Conservation (phyloP, 2,888 invertebrate species). For the Meganola albula region DNA sequence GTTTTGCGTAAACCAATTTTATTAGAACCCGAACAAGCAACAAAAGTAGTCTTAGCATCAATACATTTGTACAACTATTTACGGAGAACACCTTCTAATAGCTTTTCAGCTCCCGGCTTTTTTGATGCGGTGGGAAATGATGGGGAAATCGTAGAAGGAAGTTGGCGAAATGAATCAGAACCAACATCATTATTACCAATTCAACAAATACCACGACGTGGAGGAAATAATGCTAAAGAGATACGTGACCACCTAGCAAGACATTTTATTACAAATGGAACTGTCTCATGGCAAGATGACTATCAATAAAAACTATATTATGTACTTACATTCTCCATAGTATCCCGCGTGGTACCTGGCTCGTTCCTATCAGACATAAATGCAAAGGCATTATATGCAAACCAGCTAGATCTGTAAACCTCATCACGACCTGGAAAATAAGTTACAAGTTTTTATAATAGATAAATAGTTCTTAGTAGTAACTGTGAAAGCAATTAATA, state of each 20-base stretch:
- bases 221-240: constrained; percentile 17
- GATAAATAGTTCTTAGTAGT: no score
- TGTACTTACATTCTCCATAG: constrained; percentile 14
- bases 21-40: constrained; percentile 13
- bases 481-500: no score
- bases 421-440: constrained; percentile 14
- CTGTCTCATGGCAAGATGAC: constrained; percentile 19
- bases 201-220: constrained; percentile 10
- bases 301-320: constrained; percentile 15
- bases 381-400: constrained; percentile 13
- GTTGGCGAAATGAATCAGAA: constrained; percentile 16
- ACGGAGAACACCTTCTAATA: constrained; percentile 11
- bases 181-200: constrained; percentile 10
- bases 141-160: constrained; percentile 19
- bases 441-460: no score
- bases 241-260: constrained; percentile 21
- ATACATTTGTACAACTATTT: constrained; percentile 15
- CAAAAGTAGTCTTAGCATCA: constrained; percentile 11
- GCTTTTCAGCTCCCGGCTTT: constrained; percentile 13
- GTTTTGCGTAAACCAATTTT: constrained; percentile 14
- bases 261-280: constrained; percentile 16
- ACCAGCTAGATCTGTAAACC: constrained; percentile 18
- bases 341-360: constrained; percentile 9
- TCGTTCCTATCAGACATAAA: constrained; percentile 13
- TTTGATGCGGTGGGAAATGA: constrained; percentile 22